phyloP scores from a whole-genome alignment of 2,888 invertebrate species.

The Xestia ashworthii region DNA sequence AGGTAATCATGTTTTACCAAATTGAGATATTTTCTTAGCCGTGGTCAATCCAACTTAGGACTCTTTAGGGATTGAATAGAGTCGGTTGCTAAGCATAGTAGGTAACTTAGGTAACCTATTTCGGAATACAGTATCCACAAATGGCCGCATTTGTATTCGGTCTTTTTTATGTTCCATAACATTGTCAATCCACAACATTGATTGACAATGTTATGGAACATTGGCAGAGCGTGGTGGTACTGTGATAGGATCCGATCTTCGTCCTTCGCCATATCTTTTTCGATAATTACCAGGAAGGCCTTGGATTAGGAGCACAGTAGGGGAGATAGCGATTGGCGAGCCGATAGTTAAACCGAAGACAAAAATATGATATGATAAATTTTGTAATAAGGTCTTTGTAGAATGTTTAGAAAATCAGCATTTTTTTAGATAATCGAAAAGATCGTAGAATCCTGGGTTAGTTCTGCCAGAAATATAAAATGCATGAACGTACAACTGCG shows the following conservation, averaged over 20 bases:
- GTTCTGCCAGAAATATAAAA: not conserved
- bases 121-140: not conserved
- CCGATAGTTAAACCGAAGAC: not conserved
- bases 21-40: not conserved
- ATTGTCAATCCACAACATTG: too few species aligned
- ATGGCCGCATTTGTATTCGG: not conserved
- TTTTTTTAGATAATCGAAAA: not conserved
- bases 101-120: not conserved
- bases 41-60: not conserved
- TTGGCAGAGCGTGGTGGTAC: not conserved
- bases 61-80: not conserved
- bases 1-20: not conserved
- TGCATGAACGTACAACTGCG: not conserved
- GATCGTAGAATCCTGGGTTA: too few species aligned
- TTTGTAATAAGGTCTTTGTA: not conserved
- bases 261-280: conserved; percentile 31
- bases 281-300: conserved; percentile 36
- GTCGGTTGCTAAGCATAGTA: not conserved
- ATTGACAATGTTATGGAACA: too few species aligned
- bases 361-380: not conserved
- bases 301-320: conserved; percentile 1
- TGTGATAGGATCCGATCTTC: conserved; percentile 3
- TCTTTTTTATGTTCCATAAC: too few species aligned
- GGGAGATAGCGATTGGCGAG: conserved; percentile 20
- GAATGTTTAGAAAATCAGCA: not conserved